Percentiles rank a stretch among this genome's conserved stretches.
phyloP scores from a whole-genome alignment of 2,113 vertebrate genomes.

The Antigone vipio region DNA sequence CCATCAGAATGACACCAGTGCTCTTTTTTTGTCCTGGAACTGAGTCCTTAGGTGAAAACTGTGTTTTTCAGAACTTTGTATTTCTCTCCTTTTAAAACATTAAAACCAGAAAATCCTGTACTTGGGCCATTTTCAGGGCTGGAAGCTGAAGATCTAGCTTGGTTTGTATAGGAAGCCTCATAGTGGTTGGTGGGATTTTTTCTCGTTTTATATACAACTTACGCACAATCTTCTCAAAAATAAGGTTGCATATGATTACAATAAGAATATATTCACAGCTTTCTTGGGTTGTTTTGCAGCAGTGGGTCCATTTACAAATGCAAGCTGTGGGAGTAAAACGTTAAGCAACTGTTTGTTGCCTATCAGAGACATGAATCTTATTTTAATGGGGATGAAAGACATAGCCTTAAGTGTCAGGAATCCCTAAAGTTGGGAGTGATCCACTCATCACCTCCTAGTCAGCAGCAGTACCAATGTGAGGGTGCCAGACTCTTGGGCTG shows the following conservation, averaged over 20 bases:
- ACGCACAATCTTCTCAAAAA: neutral
- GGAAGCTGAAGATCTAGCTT: neutral
- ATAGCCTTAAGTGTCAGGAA: conserved; percentile 21
- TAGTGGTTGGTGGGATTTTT: neutral
- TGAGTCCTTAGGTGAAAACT: neutral
- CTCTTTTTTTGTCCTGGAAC: neutral
- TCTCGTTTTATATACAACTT: neutral
- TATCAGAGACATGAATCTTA: neutral
- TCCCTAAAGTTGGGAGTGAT: neutral
- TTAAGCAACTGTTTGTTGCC: conserved; percentile 18
- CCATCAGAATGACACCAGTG: neutral
- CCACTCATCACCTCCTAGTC: neutral
- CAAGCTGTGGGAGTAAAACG: neutral
- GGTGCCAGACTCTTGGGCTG: neutral
- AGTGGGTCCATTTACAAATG: neutral
- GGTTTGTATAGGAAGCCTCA: neutral
- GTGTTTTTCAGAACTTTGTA: neutral
- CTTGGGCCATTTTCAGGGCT: neutral
- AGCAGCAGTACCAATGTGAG: neutral
- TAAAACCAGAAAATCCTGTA: neutral
- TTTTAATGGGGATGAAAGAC: conserved; percentile 6
- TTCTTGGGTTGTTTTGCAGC: neutral
- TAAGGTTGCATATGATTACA: neutral
- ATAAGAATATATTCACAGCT: neutral
- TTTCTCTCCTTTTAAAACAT: neutral